These are phyloP conservation scores for Notodonta ziczac DNA, from an alignment of 2,888 invertebrate genomes.

Conservation along the genomic window DNA sequence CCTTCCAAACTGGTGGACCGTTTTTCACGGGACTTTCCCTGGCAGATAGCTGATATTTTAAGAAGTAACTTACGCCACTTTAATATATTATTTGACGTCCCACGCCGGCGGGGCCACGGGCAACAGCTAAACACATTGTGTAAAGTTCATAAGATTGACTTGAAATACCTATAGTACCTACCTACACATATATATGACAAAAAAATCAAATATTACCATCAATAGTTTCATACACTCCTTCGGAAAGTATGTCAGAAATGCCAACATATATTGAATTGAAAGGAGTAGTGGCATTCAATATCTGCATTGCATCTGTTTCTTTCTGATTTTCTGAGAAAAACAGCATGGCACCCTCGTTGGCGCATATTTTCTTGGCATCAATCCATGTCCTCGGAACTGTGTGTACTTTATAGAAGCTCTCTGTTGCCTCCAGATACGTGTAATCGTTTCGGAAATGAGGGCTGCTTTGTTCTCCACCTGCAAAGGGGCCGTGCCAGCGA, in stretches of 20 bases:
- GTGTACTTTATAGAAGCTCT: constrained; percentile 69
- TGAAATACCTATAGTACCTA: no score
- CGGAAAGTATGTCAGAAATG: neutral
- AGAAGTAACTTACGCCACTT: no score
- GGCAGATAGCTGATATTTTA: no score
- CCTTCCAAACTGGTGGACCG: no score
- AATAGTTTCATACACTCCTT: neutral
- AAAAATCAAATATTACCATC: neutral
- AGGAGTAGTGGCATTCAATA: constrained; percentile 46
- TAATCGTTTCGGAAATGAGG: constrained; percentile 69
- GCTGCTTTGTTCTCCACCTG: constrained; percentile 53
- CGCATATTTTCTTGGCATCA: constrained; percentile 58
- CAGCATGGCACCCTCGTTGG: constrained; percentile 58
- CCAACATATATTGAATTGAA: neutral
- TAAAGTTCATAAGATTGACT: no score
- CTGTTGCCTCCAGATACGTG: constrained; percentile 47
- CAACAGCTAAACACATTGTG: no score
- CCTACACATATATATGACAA: no score
- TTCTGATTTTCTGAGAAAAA: constrained; percentile 59
- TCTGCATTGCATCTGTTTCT: constrained; percentile 50
- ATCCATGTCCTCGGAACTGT: constrained; percentile 56
- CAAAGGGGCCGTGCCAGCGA: neutral
- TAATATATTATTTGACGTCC: no score
- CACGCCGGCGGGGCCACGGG: no score
- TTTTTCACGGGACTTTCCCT: no score